Evolutionary conservation across 2,888 invertebrate species (phyloP), one percentile per base, ranked within the genome.

Genomic region (Lithophane semibrunnea): DNA sequence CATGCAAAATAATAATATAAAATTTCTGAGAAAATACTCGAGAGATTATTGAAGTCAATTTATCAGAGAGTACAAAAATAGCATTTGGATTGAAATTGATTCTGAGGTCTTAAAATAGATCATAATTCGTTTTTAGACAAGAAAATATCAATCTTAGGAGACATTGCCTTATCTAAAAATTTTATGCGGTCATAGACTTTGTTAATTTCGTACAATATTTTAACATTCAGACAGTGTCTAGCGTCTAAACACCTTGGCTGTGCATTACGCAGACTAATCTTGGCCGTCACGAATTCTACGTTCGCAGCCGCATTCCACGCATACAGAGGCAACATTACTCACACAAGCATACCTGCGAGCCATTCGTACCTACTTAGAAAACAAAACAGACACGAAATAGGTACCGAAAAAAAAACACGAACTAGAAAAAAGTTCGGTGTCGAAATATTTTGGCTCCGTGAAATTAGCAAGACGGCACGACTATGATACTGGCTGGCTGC

Each of bases 271-370:
- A 88, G 89, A 86, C 87, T 91, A 90, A 91, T 90, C 90, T 89
- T 82, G 82, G 82, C 80, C 89, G 90, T 91, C 91, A 91, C 91
- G 91, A 91, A 88, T 88, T 88, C 82, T 79, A 86, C 84, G 81
- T 80, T 88, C 85, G 86, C 89, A 90, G 88, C 92, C 93, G 92
- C 93, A 93, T 93, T 93, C 93, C 91, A 68, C 71, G 73, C 78
- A 77, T 74, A 82, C 84, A 88, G 44, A 65, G 63, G 64, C 79
- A 85, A 75, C 66, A 68, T 68, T 73, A 81, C 80, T 68, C 77
- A 88, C 77, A 82, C 80, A 76, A 75, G 70, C 75, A 70, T 76
- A 68, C 37, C 68, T 42, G 4, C 1, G 16, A 81, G 24, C 21
- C 69, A 66, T 54, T 54, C 64, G 1, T 49, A 72, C n/a, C 29